phyloP scores from a whole-genome alignment of 2,888 invertebrate genomes.

The Lasioglossum morio region DNA sequence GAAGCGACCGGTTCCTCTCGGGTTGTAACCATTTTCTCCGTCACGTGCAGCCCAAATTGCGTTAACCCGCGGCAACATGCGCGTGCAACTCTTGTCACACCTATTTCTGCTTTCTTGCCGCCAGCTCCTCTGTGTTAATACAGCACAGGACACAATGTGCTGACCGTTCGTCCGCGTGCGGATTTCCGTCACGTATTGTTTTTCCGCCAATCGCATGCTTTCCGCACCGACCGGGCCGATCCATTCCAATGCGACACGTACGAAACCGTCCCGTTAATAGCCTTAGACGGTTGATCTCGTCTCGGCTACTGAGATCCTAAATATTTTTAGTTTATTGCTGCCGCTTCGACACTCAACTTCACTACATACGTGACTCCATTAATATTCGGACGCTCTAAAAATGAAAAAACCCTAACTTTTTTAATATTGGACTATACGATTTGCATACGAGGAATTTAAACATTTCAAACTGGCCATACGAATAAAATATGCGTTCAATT shows the following conservation, averaged over 20 bases:
- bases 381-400: no score
- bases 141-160: conserved; percentile 41
- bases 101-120: conserved; percentile 33
- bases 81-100: conserved; percentile 42
- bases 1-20: neutral
- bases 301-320: neutral
- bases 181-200: conserved; percentile 53
- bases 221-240: neutral
- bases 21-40: conserved; percentile 31
- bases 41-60: conserved; percentile 35
- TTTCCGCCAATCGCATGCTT: conserved; percentile 40
- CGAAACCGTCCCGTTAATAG: conserved; percentile 30
- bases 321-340: neutral
- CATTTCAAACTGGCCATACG: no score
- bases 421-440: no score
- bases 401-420: no score
- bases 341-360: neutral
- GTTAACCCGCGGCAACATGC: conserved; percentile 20
- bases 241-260: conserved; percentile 38
- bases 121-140: conserved; percentile 28
- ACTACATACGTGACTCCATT: no score
- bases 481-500: no score
- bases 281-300: neutral
- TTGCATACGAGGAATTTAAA: no score
- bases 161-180: conserved; percentile 26